phyloP scores from a whole-genome alignment of 2,797 vertebrate species.

The Peromyscus nudipes region DNA sequence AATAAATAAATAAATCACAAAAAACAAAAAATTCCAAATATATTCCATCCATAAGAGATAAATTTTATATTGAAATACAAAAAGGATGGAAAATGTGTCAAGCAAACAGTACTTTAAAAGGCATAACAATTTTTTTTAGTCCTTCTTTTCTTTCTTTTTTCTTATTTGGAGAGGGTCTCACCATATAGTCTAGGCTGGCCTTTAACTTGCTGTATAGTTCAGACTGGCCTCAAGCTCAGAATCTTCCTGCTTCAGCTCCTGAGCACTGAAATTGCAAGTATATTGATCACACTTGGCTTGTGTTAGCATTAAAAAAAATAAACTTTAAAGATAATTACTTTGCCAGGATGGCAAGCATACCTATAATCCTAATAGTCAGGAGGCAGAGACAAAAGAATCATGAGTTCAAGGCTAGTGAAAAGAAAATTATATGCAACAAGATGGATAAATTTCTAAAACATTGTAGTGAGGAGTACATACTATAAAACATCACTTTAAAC shows the following conservation, averaged over 20 bases:
- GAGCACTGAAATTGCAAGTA: not conserved
- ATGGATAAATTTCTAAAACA: conserved; percentile 48
- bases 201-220: not conserved
- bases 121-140: not conserved
- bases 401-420: not conserved
- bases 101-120: conserved; percentile 34
- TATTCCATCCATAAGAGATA: conserved; percentile 23
- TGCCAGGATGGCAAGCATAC: not conserved
- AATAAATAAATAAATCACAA: conserved; percentile 44
- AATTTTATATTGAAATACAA: conserved; percentile 44
- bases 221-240: not conserved
- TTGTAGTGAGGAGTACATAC: not conserved
- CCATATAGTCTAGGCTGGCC: not conserved
- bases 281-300: not conserved
- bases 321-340: conserved; percentile 28
- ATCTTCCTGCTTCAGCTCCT: not conserved
- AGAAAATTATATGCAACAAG: not conserved
- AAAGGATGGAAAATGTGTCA: not conserved
- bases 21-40: not conserved
- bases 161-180: not conserved
- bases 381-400: not conserved
- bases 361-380: not conserved
- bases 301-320: not conserved
- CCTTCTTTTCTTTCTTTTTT: not conserved
- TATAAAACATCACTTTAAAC: conserved; percentile 47